A percentile compares a stretch with the other conserved stretches of the same genome.
phyloP scores from a whole-genome alignment of 2,888 invertebrate species.

The Ryuthela nishihirai region DNA sequence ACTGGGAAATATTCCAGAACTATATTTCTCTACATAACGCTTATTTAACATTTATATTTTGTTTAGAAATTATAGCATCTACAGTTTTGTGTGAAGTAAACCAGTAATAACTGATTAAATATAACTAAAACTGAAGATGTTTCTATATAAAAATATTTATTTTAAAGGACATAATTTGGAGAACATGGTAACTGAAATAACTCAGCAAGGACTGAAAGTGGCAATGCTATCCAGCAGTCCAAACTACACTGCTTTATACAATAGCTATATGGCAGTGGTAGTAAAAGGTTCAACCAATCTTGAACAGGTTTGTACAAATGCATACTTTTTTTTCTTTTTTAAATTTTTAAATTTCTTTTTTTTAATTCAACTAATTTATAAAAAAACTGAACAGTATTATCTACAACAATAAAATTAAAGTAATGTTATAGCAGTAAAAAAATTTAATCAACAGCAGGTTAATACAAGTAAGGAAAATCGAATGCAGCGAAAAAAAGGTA shows the following conservation, averaged over 20 bases:
- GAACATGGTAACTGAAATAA: neutral
- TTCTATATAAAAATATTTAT: neutral
- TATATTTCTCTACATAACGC: too few species aligned
- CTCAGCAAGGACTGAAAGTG: neutral
- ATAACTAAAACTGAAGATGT: too few species aligned
- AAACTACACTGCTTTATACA: neutral
- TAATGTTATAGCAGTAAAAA: too few species aligned
- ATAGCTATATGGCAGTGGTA: constrained; percentile 3
- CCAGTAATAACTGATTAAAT: too few species aligned
- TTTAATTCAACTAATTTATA: too few species aligned
- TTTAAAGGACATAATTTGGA: neutral
- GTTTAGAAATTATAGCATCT: neutral
- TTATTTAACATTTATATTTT: neutral
- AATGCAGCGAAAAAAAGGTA: too few species aligned
- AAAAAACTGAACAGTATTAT: too few species aligned
- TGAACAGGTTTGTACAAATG: neutral
- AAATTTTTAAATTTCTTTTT: neutral
- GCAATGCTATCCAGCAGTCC: neutral
- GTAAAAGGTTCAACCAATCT: neutral
- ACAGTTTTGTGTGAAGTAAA: too few species aligned
- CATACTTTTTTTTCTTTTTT: neutral
- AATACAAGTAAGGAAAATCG: too few species aligned
- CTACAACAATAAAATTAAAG: too few species aligned
- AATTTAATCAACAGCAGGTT: too few species aligned
- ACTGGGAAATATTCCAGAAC: too few species aligned